Evolutionary conservation across 2,888 invertebrate species (phyloP), one percentile per base, ranked within the genome.

Genomic region (Sinopyrophorus schimmeli): DNA sequence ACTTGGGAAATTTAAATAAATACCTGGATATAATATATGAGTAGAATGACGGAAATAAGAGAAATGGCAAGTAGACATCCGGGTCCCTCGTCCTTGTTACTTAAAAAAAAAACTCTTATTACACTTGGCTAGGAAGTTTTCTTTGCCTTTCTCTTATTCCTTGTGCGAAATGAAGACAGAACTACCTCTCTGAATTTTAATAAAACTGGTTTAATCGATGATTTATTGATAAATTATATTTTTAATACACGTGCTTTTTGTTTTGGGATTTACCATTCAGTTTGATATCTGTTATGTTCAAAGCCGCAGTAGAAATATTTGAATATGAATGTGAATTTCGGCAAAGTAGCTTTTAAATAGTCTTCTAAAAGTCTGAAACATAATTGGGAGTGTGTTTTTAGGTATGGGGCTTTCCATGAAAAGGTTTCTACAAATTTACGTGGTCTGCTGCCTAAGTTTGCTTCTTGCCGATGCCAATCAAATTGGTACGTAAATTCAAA

Each of bases 1-100:
- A 11, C n/a, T 16, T 32, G 18, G 18, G 17, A 32, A 15, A 10
- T 16, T 32, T 17, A 18, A 32, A 32, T 12, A 27, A 14, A 14
- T 27, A 27, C 14, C 14, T 27, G 12, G n/a, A 11, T 27, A 10
- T 32, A 27, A 30, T 35, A 34, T 27, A 43, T 47, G 43, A 49
- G 37, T 53, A 47, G 46, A 39, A 41, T 47, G 12, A 26, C 49
- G 54, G 54, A 54, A 54, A 50, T 54, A 39, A 53, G 38, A 46
- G 39, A 46, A 49, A 49, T 46, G 46, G 39, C 30, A 47, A 24
- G 38, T 30, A 34, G 41, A 54, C 47, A 50, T 54, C 54, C 54
- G 54, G 54, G 54, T 54, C 54, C 47, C 46, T 38, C 43, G 54
- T 54, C 54, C 54, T 54, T 54, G 54, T 32, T 12, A 34, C 16